Conservation (phyloP, 2,888 invertebrate genomes). For the Buathra laborator region DNA sequence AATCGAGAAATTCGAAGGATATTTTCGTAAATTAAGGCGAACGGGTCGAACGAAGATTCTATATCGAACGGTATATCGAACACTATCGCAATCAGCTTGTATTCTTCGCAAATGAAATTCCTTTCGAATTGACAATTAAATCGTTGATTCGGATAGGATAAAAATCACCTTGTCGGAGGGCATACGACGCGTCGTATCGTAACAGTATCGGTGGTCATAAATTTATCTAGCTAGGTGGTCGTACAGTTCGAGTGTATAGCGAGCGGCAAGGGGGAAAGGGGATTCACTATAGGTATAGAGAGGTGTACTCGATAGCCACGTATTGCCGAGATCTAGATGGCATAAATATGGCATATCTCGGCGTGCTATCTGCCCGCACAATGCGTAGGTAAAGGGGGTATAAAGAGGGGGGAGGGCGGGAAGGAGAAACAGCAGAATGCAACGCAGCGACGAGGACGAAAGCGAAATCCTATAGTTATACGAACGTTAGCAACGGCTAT, state of each 20-base stretch:
- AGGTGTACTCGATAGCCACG: constrained; percentile 39
- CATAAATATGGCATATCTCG: constrained; percentile 71
- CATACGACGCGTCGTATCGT: constrained; percentile 33
- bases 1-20: no score
- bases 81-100: constrained; percentile 9
- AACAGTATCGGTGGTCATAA: constrained; percentile 52
- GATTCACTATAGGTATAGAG: constrained; percentile 29
- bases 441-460: constrained; percentile 42
- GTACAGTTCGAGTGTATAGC: constrained; percentile 32
- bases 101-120: constrained; percentile 14
- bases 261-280: neutral
- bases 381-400: constrained; percentile 59
- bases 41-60: no score
- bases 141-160: constrained; percentile 13
- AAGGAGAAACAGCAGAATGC: constrained; percentile 4
- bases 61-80: neutral
- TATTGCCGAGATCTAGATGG: constrained; percentile 63
- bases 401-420: neutral
- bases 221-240: constrained; percentile 63
- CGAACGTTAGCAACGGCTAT: constrained; percentile 31
- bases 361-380: constrained; percentile 64
- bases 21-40: no score
- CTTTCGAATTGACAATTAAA: constrained; percentile 41
- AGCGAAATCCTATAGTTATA: constrained; percentile 46
- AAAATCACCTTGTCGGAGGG: constrained; percentile 4